Conservation (phyloP, 2,113 vertebrate species). For the Benitochromis conjunctus region DNA sequence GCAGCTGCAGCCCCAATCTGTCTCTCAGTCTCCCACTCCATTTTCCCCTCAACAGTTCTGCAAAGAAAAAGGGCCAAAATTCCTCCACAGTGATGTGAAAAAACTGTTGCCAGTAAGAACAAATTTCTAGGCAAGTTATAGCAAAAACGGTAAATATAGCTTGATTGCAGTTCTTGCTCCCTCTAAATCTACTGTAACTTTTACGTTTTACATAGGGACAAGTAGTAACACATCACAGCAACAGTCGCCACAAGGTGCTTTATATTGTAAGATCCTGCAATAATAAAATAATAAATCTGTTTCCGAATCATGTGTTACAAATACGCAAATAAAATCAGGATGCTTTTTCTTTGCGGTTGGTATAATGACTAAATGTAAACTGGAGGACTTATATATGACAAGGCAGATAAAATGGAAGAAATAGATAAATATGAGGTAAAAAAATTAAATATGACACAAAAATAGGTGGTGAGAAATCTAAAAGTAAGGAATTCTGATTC, state of each 20-base stretch:
- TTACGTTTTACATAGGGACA: fast-evolving
- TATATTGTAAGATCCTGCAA: neutral
- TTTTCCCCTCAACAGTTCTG: neutral
- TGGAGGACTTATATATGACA: fast-evolving
- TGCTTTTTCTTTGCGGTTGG: neutral
- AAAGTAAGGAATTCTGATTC: no score
- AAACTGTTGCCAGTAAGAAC: neutral
- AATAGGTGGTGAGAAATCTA: neutral
- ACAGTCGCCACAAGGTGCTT: fast-evolving
- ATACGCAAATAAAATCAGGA: neutral
- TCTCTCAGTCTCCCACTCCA: fast-evolving
- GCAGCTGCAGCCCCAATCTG: neutral
- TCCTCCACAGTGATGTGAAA: neutral
- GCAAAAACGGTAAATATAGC: neutral
- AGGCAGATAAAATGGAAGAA: neutral
- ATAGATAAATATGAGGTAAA: neutral
- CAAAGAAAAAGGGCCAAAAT: neutral
- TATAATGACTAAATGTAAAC: neutral
- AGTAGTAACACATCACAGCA: neutral
- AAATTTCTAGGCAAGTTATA: neutral
- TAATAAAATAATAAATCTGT: neutral
- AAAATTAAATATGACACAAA: fast-evolving
- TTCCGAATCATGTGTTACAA: neutral
- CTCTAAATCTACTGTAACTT: neutral
- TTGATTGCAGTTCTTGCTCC: neutral